These are phyloP conservation scores for Scrobipalpa atriplicella DNA, from an alignment of 2,888 invertebrate genomes.

Conservation along the genomic window DNA sequence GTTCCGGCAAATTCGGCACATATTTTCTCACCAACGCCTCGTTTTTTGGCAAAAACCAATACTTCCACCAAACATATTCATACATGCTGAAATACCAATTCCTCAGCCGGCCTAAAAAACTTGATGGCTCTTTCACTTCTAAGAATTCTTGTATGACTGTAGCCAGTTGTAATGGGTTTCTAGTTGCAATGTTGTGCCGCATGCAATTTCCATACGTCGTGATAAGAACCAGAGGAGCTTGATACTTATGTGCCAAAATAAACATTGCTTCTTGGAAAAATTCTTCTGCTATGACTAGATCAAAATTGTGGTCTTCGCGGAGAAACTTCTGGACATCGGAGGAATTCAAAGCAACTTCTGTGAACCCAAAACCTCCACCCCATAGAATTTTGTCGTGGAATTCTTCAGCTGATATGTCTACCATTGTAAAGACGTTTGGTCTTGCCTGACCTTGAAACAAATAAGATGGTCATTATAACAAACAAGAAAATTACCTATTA, in stretches of 20 bases:
- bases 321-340: conserved; percentile 58
- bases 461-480: too few relatives aligned
- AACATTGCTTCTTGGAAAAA: conserved; percentile 75
- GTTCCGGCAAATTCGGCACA: conserved; percentile 58
- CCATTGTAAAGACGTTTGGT: conserved; percentile 71
- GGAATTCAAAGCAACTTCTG: conserved; percentile 64
- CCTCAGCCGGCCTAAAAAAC: conserved; percentile 74
- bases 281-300: conserved; percentile 74
- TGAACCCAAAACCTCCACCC: conserved; percentile 61
- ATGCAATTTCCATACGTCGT: conserved; percentile 73
- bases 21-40: conserved; percentile 64
- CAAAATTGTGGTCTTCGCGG: conserved; percentile 61
- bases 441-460: conserved; percentile 58
- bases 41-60: conserved; percentile 64
- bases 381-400: conserved; percentile 66
- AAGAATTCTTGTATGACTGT: conserved; percentile 66
- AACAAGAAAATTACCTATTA: too few relatives aligned
- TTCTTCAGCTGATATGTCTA: conserved; percentile 58
- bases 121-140: conserved; percentile 72
- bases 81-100: conserved; percentile 74
- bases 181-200: conserved; percentile 62
- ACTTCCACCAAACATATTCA: conserved; percentile 69
- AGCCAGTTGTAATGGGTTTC: conserved; percentile 70
- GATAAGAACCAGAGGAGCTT: conserved; percentile 64
- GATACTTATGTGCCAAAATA: conserved; percentile 71